These are phyloP conservation scores for Chelonus insularis DNA, from an alignment of 1,140 invertebrate genomes.

Conservation along the genomic window DNA sequence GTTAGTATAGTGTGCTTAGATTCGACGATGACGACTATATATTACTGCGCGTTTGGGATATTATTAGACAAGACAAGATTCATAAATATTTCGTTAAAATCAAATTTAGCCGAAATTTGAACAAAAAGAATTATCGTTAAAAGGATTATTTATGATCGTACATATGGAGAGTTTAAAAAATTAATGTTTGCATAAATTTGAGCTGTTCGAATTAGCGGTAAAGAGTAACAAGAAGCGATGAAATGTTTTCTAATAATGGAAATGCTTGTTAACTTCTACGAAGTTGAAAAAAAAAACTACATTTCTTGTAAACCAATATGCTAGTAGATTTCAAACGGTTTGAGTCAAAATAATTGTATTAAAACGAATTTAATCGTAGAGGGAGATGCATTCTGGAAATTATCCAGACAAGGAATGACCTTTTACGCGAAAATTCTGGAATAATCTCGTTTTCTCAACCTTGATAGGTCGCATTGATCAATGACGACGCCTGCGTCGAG, in stretches of 20 bases:
- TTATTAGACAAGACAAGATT: slow-evolving; percentile 17
- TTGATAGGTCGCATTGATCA: slow-evolving; percentile 19
- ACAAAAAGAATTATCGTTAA: too few species aligned
- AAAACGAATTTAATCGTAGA: background rate
- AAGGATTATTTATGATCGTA: too few species aligned
- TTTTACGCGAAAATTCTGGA: slow-evolving; percentile 21
- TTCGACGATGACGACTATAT: slow-evolving; percentile 23
- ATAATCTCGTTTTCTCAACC: slow-evolving; percentile 20
- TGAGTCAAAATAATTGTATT: background rate
- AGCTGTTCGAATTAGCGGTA: too few species aligned
- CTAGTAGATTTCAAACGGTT: too few species aligned
- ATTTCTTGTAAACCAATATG: too few species aligned
- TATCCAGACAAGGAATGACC: slow-evolving; percentile 1
- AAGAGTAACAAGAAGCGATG: too few species aligned
- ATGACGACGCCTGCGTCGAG: slow-evolving; percentile 27
- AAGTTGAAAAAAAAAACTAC: too few species aligned
- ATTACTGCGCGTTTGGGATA: slow-evolving; percentile 6
- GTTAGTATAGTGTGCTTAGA: slow-evolving; percentile 11
- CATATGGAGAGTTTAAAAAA: too few species aligned
- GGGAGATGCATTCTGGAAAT: background rate
- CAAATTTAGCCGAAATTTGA: slow-evolving; percentile 1
- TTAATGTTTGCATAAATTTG: too few species aligned
- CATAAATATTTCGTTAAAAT: slow-evolving; percentile 16
- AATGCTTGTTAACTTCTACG: too few species aligned
- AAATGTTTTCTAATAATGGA: too few species aligned